Conservation (phyloP, 2,113 vertebrate species). For the Cygnus buccinator region DNA sequence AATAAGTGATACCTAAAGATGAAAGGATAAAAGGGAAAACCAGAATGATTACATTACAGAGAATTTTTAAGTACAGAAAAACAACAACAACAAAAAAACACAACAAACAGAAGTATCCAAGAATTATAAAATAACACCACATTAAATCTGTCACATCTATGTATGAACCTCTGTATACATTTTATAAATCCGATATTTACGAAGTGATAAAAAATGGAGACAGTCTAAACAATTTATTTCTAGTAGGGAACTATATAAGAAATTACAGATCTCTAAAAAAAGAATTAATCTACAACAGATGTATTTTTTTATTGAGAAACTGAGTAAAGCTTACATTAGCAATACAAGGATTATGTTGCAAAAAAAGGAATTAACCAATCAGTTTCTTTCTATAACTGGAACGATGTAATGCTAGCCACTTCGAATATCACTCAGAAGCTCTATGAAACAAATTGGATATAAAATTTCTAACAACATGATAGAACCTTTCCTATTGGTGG, state of each 20-base stretch:
- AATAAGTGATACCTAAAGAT: background rate
- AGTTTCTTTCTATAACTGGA: background rate
- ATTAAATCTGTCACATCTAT: background rate
- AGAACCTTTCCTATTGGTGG: background rate
- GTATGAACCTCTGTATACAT: background rate
- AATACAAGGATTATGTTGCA: background rate
- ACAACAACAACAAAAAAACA: background rate
- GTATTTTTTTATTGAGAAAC: background rate
- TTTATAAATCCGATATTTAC: constrained; percentile 51
- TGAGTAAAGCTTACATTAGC: background rate
- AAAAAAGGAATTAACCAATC: background rate
- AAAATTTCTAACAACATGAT: background rate
- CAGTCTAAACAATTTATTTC: background rate
- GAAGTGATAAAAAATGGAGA: constrained; percentile 5
- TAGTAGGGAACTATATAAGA: background rate
- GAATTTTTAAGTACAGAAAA: background rate
- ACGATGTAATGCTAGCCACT: background rate
- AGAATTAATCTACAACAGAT: accelerated
- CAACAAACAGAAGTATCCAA: background rate
- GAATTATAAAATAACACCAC: background rate
- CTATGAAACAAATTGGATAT: background rate
- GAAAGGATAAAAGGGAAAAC: background rate
- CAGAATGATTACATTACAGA: background rate
- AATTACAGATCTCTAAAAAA: background rate
- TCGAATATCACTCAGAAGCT: background rate